A percentile compares a stretch with the other conserved stretches of the same genome.
Evolutionary conservation across 64 coral and sea anemone species (phyloP).

Genomic region (Hydrozoanthus tunicans): DNA sequence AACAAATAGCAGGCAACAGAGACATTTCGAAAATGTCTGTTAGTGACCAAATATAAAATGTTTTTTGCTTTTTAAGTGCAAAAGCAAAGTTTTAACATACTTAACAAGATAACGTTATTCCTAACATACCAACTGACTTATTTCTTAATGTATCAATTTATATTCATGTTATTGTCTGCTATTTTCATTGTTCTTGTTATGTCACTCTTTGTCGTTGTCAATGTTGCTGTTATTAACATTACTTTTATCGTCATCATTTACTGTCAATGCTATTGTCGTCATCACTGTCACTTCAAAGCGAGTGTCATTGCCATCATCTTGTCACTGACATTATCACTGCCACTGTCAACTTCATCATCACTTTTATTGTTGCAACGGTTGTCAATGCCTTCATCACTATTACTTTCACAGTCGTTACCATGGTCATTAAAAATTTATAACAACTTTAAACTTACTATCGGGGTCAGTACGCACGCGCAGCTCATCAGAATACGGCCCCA

Average conservation of each 20-base stretch:
- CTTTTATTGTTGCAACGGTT: background rate
- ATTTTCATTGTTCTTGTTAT: background rate
- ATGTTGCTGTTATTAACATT: background rate
- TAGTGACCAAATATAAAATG: no score
- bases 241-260: background rate
- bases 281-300: background rate
- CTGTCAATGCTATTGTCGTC: background rate
- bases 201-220: background rate
- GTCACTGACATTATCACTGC: background rate
- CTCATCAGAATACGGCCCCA: slow-evolving; percentile 20
- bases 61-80: no score
- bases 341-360: background rate
- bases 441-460: slow-evolving; percentile 26
- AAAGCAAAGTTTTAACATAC: no score
- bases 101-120: no score
- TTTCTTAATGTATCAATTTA: no score
- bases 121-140: no score
- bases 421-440: background rate
- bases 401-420: background rate
- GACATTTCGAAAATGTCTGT: no score
- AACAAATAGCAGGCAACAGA: no score
- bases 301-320: background rate
- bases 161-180: background rate
- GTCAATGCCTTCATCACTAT: background rate
- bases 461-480: slow-evolving; percentile 6